Evolutionary conservation across 1,140 invertebrate species (phyloP).

Genomic region (Littorina saxatilis): DNA sequence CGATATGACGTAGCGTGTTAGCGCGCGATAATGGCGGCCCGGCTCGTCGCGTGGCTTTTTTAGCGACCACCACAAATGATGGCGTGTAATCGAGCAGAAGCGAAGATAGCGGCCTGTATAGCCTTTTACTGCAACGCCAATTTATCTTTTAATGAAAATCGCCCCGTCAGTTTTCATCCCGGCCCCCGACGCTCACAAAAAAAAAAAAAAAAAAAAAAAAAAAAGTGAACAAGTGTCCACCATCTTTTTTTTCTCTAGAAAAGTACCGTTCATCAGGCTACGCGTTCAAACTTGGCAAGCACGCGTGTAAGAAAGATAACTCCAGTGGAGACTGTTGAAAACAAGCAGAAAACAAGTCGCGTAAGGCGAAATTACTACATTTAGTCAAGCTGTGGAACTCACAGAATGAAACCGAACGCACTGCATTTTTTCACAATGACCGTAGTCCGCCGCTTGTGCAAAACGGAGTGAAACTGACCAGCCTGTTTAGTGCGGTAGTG

Average conservation of each 20-base stretch:
- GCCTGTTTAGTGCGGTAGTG: no score
- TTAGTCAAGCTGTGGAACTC: no score
- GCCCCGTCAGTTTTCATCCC: slow-evolving; percentile 37
- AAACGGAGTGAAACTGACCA: no score
- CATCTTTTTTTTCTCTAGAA: slow-evolving; percentile 13
- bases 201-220: neutral
- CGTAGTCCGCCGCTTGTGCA: no score
- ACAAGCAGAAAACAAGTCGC: no score
- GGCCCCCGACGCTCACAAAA: neutral
- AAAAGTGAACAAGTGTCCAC: slow-evolving; percentile 31
- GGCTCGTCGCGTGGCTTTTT: neutral
- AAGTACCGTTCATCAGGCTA: slow-evolving; percentile 17
- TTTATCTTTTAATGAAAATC: slow-evolving; percentile 40
- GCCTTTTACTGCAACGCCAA: slow-evolving; percentile 31
- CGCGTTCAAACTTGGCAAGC: slow-evolving; percentile 25
- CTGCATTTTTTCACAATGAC: no score
- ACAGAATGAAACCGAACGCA: no score
- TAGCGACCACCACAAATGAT: slow-evolving; percentile 33
- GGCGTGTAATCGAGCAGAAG: slow-evolving; percentile 34
- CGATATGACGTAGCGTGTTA: slow-evolving; percentile 38
- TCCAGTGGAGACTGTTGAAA: slow-evolving; percentile 1
- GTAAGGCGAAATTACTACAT: no score
- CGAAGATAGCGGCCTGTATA: slow-evolving; percentile 27
- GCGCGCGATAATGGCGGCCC: slow-evolving; percentile 26
- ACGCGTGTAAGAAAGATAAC: slow-evolving; percentile 25